Evolutionary conservation across 2,888 invertebrate species (phyloP).

Genomic region (Sinodicranocentrus sp.): DNA sequence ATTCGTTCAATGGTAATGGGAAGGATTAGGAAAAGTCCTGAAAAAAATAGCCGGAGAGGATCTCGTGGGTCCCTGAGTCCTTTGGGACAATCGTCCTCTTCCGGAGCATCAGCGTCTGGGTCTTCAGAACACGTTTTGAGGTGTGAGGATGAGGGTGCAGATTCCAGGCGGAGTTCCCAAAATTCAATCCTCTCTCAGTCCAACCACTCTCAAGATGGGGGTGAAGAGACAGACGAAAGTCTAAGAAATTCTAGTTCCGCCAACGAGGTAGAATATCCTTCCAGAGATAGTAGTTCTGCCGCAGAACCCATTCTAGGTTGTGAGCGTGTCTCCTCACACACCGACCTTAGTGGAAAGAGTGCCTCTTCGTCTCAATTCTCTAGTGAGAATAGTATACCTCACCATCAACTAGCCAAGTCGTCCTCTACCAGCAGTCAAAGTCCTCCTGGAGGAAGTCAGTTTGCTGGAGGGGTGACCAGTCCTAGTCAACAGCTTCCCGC

Average conservation of each 20-base stretch:
- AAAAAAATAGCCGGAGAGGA: conserved; percentile 82
- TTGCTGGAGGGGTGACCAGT: conserved; percentile 20
- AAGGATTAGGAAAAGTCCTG: conserved; percentile 83
- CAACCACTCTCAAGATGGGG: conserved; percentile 39
- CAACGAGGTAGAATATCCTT: conserved; percentile 35
- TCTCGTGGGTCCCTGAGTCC: conserved; percentile 73
- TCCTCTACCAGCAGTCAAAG: conserved; percentile 25
- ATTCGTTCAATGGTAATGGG: conserved; percentile 90
- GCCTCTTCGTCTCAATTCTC: conserved; percentile 34
- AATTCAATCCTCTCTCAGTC: conserved; percentile 63
- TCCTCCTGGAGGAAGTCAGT: conserved; percentile 5
- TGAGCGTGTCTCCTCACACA: not conserved
- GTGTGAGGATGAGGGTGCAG: conserved; percentile 32
- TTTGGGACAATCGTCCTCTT: conserved; percentile 62
- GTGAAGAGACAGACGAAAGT: conserved; percentile 37
- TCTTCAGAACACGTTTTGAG: conserved; percentile 62
- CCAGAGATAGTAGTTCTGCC: conserved; percentile 30
- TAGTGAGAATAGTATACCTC: conserved; percentile 35
- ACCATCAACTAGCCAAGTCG: conserved; percentile 35
- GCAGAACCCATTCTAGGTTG: conserved; percentile 29
- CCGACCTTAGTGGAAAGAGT: conserved; percentile 25
- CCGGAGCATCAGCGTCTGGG: conserved; percentile 64
- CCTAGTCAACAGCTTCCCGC: not conserved
- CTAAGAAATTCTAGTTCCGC: conserved; percentile 11
- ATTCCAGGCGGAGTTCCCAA: conserved; percentile 66